Percentiles rank a stretch among this genome's conserved stretches.
phyloP scores from a whole-genome alignment of 1,140 invertebrate species.

The Drosophila miranda region DNA sequence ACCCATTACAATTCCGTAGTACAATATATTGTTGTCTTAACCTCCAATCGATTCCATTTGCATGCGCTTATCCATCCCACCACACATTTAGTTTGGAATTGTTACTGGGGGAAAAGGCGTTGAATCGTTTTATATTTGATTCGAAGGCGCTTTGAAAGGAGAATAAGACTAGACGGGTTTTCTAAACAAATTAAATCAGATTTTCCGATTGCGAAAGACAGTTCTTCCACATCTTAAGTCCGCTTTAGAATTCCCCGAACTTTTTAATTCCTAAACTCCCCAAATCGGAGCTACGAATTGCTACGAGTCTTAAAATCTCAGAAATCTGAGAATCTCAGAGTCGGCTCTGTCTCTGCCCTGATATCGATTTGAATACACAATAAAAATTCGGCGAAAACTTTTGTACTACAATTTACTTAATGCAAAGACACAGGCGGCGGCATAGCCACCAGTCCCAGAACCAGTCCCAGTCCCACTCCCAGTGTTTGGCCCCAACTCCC shows the following conservation, averaged over 20 bases:
- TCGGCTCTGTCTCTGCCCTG: slow-evolving; percentile 28
- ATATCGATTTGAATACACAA: slow-evolving; percentile 77
- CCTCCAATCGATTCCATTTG: slow-evolving; percentile 48
- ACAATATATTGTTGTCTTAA: slow-evolving; percentile 49
- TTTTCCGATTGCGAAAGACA: too few relatives aligned
- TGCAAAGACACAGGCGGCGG: slow-evolving; percentile 37
- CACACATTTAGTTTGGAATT: slow-evolving; percentile 52
- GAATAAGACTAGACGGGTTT: slow-evolving; percentile 55
- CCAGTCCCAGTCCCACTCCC: background rate
- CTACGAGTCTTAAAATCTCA: too few relatives aligned
- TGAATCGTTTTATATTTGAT: slow-evolving; percentile 80
- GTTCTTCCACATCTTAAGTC: too few relatives aligned
- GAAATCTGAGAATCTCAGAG: too few relatives aligned
- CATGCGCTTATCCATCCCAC: slow-evolving; percentile 55
- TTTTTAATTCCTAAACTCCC: too few relatives aligned
- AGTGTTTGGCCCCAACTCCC: too few relatives aligned
- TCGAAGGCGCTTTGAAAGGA: slow-evolving; percentile 59
- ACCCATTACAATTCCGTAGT: slow-evolving; percentile 53
- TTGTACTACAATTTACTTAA: slow-evolving; percentile 75
- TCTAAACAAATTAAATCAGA: slow-evolving; percentile 70
- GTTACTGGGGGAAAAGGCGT: slow-evolving; percentile 51
- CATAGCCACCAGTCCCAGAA: background rate
- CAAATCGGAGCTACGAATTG: too few relatives aligned
- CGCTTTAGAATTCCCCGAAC: too few relatives aligned
- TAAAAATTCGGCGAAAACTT: slow-evolving; percentile 69